These are phyloP conservation scores for Sinocyclocheilus maitianheensis DNA, from an alignment of 2,113 vertebrate species.

Conservation along the genomic window DNA sequence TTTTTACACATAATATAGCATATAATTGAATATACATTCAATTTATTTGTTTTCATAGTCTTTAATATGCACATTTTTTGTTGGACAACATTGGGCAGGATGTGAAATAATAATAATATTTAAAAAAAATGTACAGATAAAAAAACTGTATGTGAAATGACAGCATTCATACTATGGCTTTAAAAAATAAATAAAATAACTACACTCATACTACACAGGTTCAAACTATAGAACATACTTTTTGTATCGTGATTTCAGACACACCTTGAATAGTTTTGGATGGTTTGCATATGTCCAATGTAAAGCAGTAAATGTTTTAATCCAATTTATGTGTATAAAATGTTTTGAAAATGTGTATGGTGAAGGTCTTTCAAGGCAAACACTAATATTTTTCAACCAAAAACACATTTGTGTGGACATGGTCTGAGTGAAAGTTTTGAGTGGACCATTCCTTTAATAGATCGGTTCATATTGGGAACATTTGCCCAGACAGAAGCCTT, in stretches of 20 bases:
- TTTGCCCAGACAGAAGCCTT: neutral
- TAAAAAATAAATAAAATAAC: no score
- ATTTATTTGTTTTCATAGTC: no score
- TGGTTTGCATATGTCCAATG: neutral
- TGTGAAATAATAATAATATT: no score
- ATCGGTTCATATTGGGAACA: neutral
- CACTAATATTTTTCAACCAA: neutral
- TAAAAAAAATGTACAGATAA: no score
- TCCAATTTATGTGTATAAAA: neutral
- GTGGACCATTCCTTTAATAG: slow-evolving; percentile 3
- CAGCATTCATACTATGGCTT: no score
- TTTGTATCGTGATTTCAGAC: neutral
- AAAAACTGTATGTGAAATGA: no score
- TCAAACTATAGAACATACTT: neutral
- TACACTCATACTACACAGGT: neutral
- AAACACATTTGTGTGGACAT: neutral
- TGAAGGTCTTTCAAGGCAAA: neutral
- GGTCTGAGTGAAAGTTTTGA: neutral
- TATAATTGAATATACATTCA: no score
- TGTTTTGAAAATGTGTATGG: neutral
- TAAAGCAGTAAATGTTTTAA: neutral
- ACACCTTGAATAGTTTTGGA: neutral
- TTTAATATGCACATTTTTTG: no score
- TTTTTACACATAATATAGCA: no score
- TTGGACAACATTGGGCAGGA: no score